Percentiles rank a stretch among this genome's conserved stretches.
These are phyloP conservation scores for Otus sunia DNA, from an alignment of 2,113 vertebrate genomes.

Conservation along the genomic window DNA sequence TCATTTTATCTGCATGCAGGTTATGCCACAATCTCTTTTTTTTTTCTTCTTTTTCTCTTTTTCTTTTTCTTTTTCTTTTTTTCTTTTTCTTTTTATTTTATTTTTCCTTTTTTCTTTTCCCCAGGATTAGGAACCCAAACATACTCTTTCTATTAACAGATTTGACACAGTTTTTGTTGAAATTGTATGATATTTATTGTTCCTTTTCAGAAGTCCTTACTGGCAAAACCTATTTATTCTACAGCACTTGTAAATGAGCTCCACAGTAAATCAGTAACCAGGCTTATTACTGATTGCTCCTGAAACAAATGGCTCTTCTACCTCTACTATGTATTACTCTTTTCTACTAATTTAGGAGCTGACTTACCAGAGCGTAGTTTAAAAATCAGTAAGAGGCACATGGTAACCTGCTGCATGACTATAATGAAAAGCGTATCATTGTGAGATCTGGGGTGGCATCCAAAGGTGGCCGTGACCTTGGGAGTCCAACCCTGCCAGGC, in stretches of 20 bases:
- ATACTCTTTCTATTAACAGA: neutral
- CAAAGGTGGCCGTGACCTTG: neutral
- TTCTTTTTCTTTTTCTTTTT: too few relatives aligned
- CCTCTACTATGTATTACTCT: neutral
- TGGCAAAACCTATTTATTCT: neutral
- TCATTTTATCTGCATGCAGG: neutral
- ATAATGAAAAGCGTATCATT: neutral
- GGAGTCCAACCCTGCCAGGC: neutral
- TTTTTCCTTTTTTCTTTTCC: too few relatives aligned
- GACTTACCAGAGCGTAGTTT: neutral
- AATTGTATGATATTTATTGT: neutral
- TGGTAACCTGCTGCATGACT: neutral
- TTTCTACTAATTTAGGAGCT: neutral
- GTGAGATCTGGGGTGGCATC: neutral
- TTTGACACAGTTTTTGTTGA: neutral
- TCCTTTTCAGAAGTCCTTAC: neutral
- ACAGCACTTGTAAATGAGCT: neutral
- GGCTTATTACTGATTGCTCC: neutral
- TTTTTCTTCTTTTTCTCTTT: fast-evolving
- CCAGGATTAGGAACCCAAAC: neutral
- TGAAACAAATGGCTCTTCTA: neutral
- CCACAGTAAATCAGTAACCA: constrained; percentile 24
- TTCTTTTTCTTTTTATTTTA: too few relatives aligned
- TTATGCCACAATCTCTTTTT: neutral
- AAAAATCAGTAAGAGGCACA: neutral